Evolutionary conservation across 2,888 invertebrate genomes (phyloP), one percentile per base, ranked within the genome.

Genomic region (Scaptomyza cyrtandrae): DNA sequence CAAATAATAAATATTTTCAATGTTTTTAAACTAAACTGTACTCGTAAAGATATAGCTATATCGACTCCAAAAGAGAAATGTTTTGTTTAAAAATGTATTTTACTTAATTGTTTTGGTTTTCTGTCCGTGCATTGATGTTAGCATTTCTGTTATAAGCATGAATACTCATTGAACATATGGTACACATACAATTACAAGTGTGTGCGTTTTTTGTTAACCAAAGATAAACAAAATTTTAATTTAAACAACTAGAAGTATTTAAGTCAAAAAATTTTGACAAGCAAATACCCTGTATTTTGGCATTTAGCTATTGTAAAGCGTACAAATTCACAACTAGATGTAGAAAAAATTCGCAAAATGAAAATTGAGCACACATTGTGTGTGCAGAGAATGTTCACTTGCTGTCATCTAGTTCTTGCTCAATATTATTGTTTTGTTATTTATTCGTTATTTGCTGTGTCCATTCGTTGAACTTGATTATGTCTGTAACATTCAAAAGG

Each of bases 221-320:
- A 50, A 72, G 44, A 59, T 73, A 72, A 72, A 73, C 74, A 72
- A 66, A 67, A 57, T 55, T 52, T 24, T 33, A 44, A 24, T 35
- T 46, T 48, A 35, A 41, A 19, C 43, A 49, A 41, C 9, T 19
- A 31, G 1, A 50, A 50, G 10, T 35, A 6, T 10, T 35, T 19
- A 6, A 10, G 13, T 31, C 19, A 13, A 10, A 13, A 50, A 1
- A 50, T 10, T 10, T 19, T 13, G 50, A 6, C 19, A 19, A 19
- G 9, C 13, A 33, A 1, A 33, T 33, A 49, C 10, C 33, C 49
- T 33, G 3, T 49, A 10, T 16, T n/a, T 33, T 3, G 9, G 2
- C 33, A 19, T 49, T 16, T 13, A 33, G 9, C 3, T 19, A 13
- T 49, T 10, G 14, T 3, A 33, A 33, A 5, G 7, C 3, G 14